These are phyloP conservation scores for Apistogramma diplotaenia DNA, from an alignment of 2,113 vertebrate species.

Conservation along the genomic window DNA sequence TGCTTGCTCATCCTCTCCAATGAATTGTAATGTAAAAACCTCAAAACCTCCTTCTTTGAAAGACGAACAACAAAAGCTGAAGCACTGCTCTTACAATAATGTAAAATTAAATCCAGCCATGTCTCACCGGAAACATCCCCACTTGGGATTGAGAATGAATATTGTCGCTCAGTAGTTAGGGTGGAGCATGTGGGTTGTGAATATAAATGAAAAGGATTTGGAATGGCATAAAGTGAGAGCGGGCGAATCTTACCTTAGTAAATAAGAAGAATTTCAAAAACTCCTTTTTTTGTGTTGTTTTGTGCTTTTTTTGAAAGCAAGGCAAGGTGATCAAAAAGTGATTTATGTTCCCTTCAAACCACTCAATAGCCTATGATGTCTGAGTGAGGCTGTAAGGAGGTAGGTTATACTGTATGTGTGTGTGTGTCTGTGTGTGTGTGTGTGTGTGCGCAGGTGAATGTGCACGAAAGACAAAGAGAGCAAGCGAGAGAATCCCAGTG, in stretches of 20 bases:
- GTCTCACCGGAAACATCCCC: conserved; percentile 10
- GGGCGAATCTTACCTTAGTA: conserved; percentile 13
- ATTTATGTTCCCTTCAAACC: conserved; percentile 63
- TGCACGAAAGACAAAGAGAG: conserved; percentile 4
- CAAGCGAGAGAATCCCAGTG: neutral
- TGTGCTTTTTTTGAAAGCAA: conserved; percentile 24
- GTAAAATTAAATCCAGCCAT: neutral
- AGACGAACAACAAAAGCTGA: neutral
- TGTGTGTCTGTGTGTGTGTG: neutral
- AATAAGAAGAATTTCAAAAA: conserved; percentile 20
- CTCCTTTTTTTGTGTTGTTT: conserved; percentile 6
- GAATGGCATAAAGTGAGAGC: neutral
- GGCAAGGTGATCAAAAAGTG: conserved; percentile 61
- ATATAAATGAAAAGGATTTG: conserved; percentile 6
- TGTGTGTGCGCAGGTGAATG: conserved; percentile 2
- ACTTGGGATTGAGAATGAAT: neutral
- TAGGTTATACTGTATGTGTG: neutral
- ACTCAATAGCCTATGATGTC: conserved; percentile 51
- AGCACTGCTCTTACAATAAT: neutral
- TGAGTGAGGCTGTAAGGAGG: conserved; percentile 32
- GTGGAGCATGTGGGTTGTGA: neutral
- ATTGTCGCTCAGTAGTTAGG: neutral
- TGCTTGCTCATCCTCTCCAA: neutral
- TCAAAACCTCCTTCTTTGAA: neutral
- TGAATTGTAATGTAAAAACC: conserved; percentile 9